Evolutionary conservation across 2,888 invertebrate genomes (phyloP), one percentile per base, ranked within the genome.

Genomic region (Colostygia pectinataria): DNA sequence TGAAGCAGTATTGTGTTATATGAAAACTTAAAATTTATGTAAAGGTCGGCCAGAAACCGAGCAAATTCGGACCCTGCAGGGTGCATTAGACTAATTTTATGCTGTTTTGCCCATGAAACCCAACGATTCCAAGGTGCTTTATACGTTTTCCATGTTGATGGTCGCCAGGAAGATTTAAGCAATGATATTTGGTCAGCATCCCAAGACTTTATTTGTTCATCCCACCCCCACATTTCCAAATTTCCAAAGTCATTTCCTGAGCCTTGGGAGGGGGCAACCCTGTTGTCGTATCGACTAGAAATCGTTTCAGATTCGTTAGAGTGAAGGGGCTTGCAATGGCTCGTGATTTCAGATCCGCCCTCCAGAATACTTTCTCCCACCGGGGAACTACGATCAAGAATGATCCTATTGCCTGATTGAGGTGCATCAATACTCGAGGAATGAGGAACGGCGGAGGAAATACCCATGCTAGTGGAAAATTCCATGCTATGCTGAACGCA

Each of bases 1-100:
- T 61, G 48, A 1, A 61, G 5, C 1, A 57, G 5, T n/a, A 57
- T 57, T 1, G 59, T 54, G 15, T 42, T 54, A n/a, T 51, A 57
- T 0, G 54, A 39, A 2, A 61, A 24, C 1, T 39, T 41, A 3
- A 52, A 2, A 7, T 39, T 29, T 27, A 55, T 8, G 49, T 46
- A 25, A 23, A 59, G 27, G 10, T 56, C 55, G 4, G 53, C 25
- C 3, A 56, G 23, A 39, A 51, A 57, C 15, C 38, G 29, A 6
- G 55, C 54, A 15, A 58, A n/a, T 4, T 48, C 25, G 0, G 42
- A n/a, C 2, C 55, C 31, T 8, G 14, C 4, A 4, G 31, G 31
- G 8, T 8, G 14, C 0, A 12, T n/a, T 10, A 23, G 23, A 6
- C 7, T 7, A 12, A 34, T 34, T 0, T 34, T 20, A 5, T 12